A percentile compares a stretch with the other conserved stretches of the same genome.
phyloP scores from a whole-genome alignment of 2,113 vertebrate species.

The Urocynchramus pylzowi region DNA sequence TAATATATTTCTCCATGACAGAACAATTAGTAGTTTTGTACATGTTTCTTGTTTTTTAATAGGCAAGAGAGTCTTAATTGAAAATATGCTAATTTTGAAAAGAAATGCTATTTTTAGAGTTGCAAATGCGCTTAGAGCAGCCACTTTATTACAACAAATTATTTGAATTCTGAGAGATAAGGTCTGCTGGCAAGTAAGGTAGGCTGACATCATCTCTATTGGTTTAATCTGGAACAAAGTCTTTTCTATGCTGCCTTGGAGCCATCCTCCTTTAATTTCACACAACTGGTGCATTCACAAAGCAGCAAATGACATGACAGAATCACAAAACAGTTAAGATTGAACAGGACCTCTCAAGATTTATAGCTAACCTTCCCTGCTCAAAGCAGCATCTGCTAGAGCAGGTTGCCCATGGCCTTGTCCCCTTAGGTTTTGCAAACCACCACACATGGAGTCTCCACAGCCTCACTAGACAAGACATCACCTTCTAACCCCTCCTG shows the following conservation, averaged over 20 bases:
- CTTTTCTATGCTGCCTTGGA: neutral
- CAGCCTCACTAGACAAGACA: neutral
- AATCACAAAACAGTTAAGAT: neutral
- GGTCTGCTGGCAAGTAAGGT: neutral
- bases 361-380: neutral
- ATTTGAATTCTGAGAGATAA: neutral
- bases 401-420: neutral
- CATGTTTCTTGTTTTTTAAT: neutral
- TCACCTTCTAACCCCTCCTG: neutral
- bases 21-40: neutral
- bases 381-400: neutral
- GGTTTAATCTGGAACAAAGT: neutral
- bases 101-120: slow-evolving; percentile 25
- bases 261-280: neutral
- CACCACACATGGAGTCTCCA: too few relatives aligned
- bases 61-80: neutral
- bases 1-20: neutral
- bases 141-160: neutral
- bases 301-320: neutral
- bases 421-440: neutral
- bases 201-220: neutral
- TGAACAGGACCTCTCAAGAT: neutral
- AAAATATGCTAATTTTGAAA: slow-evolving; percentile 42
- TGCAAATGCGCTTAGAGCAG: neutral
- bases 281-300: neutral